Base-by-base conservation (phyloP, 2,113 vertebrate species). In the Nothocercus julius region DNA sequence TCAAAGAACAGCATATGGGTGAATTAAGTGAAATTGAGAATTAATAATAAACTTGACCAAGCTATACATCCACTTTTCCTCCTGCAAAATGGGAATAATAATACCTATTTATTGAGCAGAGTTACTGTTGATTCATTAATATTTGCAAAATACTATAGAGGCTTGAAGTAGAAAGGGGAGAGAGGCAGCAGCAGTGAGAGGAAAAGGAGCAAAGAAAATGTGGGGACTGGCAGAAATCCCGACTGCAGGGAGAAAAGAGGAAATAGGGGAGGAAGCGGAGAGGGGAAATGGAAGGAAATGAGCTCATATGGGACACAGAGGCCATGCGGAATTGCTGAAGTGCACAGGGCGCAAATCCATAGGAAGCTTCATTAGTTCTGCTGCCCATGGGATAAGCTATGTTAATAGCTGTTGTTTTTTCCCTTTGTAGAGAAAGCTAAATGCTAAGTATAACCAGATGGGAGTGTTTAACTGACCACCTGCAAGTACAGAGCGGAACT, bases 381-480 rank as follows among this genome's bases (percentile, higher is more conserved):
- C 59, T 88, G 80, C 28, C 86, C 28, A 44, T 47, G 36, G 36
- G 67, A 5, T 67, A 86, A 81, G 12, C 32, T 91, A 9, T 45
- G 15, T 36, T 58, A 8, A 32, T 58, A 32, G 54, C 54, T 32
- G 1, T n/a, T 22, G 7, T 24, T 72, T 82, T 12, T 62, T 82
- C 62, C 14, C 61, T 62, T n/a, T 38, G 64, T 34, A 42, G 68
- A 75, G 73, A 79, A 94, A 83, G 20, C 1, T 24, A 81, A 63
- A 89, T 47, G 79, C 32, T 78, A 92, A 69, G 27, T 68, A 69
- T 79, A 95, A 76, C 53, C 93, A 97, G 91, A 92, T 95, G 89
- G 61, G 49, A 83, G 56, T 59, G 87, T 97, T 97, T 91, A 92
- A 69, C 75, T 89, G 83, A 74, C 94, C 93, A 94, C 82, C 94